These are phyloP conservation scores for Stylophora pistillata DNA, from an alignment of 64 coral and sea anemone species.

Conservation along the genomic window DNA sequence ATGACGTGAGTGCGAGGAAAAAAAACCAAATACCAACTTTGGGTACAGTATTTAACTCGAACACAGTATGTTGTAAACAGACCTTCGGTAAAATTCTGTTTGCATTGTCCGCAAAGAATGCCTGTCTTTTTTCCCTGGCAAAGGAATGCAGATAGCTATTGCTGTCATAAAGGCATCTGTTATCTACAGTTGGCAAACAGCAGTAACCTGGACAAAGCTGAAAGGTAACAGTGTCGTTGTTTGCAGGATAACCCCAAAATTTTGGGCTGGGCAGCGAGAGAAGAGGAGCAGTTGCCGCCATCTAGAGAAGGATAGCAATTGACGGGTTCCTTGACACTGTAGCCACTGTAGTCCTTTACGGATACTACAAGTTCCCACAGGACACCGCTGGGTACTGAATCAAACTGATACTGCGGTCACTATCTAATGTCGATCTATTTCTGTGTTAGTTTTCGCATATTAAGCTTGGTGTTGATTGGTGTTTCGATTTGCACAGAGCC, in stretches of 20 bases:
- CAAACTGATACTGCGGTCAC: background rate
- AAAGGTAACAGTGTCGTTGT: background rate
- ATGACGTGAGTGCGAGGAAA: background rate
- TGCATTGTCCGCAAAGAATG: constrained; percentile 38
- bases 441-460: background rate
- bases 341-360: background rate
- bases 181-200: constrained; percentile 8
- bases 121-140: constrained; percentile 44
- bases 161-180: constrained; percentile 12
- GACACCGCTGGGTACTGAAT: background rate
- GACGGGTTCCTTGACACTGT: background rate
- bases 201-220: constrained; percentile 43
- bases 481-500: constrained; percentile 10
- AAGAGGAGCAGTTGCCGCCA: constrained; percentile 16
- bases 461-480: background rate
- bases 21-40: constrained; percentile 6
- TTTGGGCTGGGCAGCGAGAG: constrained; percentile 13
- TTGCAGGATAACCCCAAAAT: constrained; percentile 33
- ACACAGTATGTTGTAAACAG: background rate
- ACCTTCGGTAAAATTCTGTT: constrained; percentile 1
- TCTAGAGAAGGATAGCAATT: constrained; percentile 2
- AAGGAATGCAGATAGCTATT: constrained; percentile 5
- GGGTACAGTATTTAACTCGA: background rate
- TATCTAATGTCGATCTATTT: background rate
- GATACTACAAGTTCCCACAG: constrained; percentile 20